These are phyloP conservation scores for Drosophila austrosaltans DNA, from an alignment of 2,888 invertebrate genomes.

Conservation along the genomic window DNA sequence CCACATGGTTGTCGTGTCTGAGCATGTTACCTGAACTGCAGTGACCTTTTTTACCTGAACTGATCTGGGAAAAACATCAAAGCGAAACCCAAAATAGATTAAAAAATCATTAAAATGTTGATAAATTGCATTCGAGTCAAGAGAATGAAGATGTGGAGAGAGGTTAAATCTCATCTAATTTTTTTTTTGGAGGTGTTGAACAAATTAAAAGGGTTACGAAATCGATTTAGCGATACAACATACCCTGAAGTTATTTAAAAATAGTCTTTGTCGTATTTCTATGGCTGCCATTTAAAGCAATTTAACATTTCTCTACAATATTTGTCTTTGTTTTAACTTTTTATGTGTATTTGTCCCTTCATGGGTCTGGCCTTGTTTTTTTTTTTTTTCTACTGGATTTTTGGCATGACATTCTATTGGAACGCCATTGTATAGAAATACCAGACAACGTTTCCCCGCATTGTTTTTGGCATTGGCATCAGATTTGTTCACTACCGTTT, in stretches of 20 bases:
- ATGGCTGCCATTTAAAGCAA: slow-evolving; percentile 31
- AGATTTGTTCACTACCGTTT: slow-evolving; percentile 43
- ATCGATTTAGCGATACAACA: slow-evolving; percentile 39
- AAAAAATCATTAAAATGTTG: slow-evolving; percentile 70
- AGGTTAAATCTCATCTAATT: slow-evolving; percentile 39
- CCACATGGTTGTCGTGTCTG: slow-evolving; percentile 60
- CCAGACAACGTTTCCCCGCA: slow-evolving; percentile 53
- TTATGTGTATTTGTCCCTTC: slow-evolving; percentile 1
- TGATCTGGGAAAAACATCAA: slow-evolving; percentile 39
- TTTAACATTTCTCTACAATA: slow-evolving; percentile 44
- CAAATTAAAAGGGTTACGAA: slow-evolving; percentile 56
- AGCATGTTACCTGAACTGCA: slow-evolving; percentile 27
- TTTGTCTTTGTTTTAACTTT: slow-evolving; percentile 53
- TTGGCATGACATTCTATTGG: slow-evolving; percentile 58
- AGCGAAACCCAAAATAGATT: slow-evolving; percentile 56
- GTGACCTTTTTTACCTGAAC: slow-evolving; percentile 28
- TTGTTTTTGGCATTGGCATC: slow-evolving; percentile 48
- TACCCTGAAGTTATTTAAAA: not conserved
- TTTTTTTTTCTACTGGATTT: slow-evolving; percentile 38
- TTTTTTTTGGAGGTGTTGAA: slow-evolving; percentile 57
- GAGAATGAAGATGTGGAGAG: slow-evolving; percentile 17
- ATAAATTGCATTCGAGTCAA: slow-evolving; percentile 56
- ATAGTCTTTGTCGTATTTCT: not conserved
- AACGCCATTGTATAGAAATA: slow-evolving; percentile 57
- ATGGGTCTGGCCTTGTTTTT: slow-evolving; percentile 35